Percentiles rank a stretch among this genome's conserved stretches.
Evolutionary conservation across 2,888 invertebrate species (phyloP).

Genomic region (Ectemnius cavifrons): DNA sequence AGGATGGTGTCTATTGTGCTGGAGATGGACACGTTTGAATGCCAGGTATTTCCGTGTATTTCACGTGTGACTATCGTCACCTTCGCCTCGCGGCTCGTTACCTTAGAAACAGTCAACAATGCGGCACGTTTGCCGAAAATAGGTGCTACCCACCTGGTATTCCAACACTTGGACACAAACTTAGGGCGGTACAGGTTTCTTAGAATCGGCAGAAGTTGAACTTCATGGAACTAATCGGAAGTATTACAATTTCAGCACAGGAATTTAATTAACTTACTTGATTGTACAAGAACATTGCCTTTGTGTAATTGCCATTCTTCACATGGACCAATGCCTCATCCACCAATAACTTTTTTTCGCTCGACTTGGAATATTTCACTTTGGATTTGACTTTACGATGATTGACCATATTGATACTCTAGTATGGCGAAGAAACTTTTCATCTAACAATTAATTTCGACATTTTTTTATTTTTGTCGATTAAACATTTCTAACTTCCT

Average conservation of each 20-base stretch:
- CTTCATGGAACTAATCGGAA: not conserved
- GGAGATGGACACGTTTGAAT: constrained; percentile 5
- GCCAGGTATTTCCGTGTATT: constrained; percentile 70
- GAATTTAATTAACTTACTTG: constrained; percentile 80
- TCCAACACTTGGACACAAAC: not conserved
- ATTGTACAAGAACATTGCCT: constrained; percentile 85
- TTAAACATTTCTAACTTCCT: too few relatives aligned
- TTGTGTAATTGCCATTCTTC: constrained; percentile 86
- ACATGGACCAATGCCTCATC: constrained; percentile 89
- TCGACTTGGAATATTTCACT: constrained; percentile 25
- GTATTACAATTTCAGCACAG: not conserved
- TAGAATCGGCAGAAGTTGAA: not conserved
- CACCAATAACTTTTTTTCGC: constrained; percentile 83
- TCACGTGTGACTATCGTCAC: constrained; percentile 77
- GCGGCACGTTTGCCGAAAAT: constrained; percentile 51
- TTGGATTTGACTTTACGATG: constrained; percentile 43
- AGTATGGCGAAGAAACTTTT: too few relatives aligned
- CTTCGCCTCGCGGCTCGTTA: constrained; percentile 66
- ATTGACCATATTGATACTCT: constrained; percentile 37
- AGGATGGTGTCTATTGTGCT: not conserved
- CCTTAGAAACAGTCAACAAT: constrained; percentile 76
- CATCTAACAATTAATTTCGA: too few relatives aligned
- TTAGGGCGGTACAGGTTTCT: not conserved
- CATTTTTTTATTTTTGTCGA: too few relatives aligned
- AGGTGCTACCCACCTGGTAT: not conserved